These are phyloP conservation scores for Sinocyclocheilus maitianheensis DNA, from an alignment of 2,113 vertebrate genomes.

Conservation along the genomic window DNA sequence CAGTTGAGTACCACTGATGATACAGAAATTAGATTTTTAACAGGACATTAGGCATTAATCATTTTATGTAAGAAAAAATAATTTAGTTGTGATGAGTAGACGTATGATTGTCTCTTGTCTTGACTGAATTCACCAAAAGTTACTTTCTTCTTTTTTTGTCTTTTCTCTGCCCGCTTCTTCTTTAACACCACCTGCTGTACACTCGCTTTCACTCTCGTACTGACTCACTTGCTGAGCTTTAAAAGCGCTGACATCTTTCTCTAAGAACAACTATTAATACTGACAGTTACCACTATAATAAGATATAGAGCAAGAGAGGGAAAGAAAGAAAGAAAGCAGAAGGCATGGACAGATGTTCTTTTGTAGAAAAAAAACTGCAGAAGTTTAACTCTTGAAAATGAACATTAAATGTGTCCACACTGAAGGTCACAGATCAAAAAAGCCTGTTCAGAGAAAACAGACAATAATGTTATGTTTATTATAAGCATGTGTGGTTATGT, in stretches of 20 bases:
- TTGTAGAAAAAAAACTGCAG: conserved; percentile 10
- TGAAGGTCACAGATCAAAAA: background rate
- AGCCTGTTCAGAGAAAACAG: background rate
- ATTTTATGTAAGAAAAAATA: background rate
- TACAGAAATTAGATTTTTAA: background rate
- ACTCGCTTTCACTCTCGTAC: background rate
- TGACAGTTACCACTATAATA: conserved; percentile 21
- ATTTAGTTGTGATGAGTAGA: background rate
- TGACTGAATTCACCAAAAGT: background rate
- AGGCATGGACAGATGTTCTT: conserved; percentile 33
- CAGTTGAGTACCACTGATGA: background rate
- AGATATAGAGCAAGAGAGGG: background rate
- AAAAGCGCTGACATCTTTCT: conserved; percentile 9
- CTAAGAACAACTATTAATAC: conserved; percentile 16
- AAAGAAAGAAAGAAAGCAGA: conserved; percentile 18
- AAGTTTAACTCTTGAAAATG: background rate
- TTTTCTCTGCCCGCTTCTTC: background rate
- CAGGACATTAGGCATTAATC: background rate
- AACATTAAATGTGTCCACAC: background rate
- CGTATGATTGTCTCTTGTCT: background rate
- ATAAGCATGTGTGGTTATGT: too few relatives aligned
- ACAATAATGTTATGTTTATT: too few relatives aligned
- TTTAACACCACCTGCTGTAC: background rate
- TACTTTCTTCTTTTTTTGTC: background rate
- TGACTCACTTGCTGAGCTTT: conserved; percentile 14